A percentile compares a stretch with the other conserved stretches of the same genome.
Evolutionary conservation across 2,797 vertebrate genomes (phyloP).

Genomic region (Zenarchopterus dispar): DNA sequence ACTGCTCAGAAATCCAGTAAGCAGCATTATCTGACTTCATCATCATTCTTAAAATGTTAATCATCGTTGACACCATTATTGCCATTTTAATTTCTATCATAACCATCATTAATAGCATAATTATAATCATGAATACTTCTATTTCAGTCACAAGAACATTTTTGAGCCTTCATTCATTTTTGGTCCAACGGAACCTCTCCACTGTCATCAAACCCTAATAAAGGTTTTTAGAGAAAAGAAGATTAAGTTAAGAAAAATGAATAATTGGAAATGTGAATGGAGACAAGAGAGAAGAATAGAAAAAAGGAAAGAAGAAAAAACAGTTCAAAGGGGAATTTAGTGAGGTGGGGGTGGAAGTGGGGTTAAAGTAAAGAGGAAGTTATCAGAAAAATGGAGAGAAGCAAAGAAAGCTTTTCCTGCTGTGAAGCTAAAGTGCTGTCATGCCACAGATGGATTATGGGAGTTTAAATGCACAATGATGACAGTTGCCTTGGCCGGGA

Average conservation of each 20-base stretch:
- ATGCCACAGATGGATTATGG: slow-evolving; percentile 70
- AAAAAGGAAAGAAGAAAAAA: slow-evolving; percentile 1
- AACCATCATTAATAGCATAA: slow-evolving; percentile 42
- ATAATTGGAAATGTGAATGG: slow-evolving; percentile 45
- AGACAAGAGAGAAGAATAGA: slow-evolving; percentile 36
- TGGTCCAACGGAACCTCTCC: slow-evolving; percentile 6
- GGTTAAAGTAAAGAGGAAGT: not conserved
- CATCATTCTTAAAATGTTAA: slow-evolving; percentile 27
- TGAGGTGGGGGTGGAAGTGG: not conserved
- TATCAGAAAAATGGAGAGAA: slow-evolving; percentile 32
- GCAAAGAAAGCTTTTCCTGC: slow-evolving; percentile 52
- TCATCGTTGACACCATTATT: slow-evolving; percentile 42
- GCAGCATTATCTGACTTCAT: slow-evolving; percentile 11
- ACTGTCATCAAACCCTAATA: slow-evolving; percentile 46
- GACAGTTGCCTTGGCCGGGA: slow-evolving; percentile 54
- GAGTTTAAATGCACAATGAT: slow-evolving; percentile 61
- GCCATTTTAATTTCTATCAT: slow-evolving; percentile 25
- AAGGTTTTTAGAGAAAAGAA: slow-evolving; percentile 43
- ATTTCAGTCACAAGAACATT: slow-evolving; percentile 36
- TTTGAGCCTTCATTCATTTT: slow-evolving; percentile 20
- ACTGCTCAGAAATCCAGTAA: slow-evolving; percentile 34
- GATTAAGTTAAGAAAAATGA: slow-evolving; percentile 34
- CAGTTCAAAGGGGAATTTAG: slow-evolving; percentile 26
- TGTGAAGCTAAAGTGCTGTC: slow-evolving; percentile 53
- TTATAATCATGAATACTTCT: slow-evolving; percentile 43